Evolutionary conservation across 2,797 vertebrate species (phyloP).

Genomic region (Rhincodon typus): DNA sequence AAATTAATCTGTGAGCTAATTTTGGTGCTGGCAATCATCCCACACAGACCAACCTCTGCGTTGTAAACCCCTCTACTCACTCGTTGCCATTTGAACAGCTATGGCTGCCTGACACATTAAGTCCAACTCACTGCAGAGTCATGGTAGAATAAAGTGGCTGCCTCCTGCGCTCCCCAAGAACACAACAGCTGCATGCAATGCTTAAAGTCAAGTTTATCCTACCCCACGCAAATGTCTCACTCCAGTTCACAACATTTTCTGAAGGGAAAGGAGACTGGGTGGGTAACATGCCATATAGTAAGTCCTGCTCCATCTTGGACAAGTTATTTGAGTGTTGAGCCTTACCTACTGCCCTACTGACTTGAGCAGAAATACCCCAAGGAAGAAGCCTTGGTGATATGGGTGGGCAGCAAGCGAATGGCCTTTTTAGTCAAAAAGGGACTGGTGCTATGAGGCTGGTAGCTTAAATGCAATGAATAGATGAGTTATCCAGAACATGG

Average conservation of each 20-base stretch:
- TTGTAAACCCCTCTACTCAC: background rate
- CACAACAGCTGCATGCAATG: background rate
- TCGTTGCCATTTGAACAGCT: background rate
- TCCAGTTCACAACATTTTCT: background rate
- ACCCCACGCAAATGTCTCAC: too few species aligned
- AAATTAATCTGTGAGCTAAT: background rate
- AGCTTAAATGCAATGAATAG: too few species aligned
- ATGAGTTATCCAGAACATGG: background rate
- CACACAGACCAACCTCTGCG: background rate
- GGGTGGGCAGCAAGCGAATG: too few species aligned
- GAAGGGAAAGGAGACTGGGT: background rate
- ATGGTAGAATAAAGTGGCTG: background rate
- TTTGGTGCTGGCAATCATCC: background rate
- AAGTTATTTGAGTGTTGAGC: too few species aligned
- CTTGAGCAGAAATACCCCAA: background rate
- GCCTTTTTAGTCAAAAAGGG: too few species aligned
- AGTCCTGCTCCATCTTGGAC: background rate
- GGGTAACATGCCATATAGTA: too few species aligned
- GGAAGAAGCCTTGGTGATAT: background rate
- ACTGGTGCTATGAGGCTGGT: too few species aligned
- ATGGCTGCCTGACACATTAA: background rate
- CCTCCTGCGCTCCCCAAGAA: too few species aligned
- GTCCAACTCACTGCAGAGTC: background rate
- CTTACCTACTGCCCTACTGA: too few species aligned
- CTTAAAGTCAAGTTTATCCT: background rate